phyloP scores from a whole-genome alignment of 2,888 invertebrate genomes.

The Sinotaia quadrata region DNA sequence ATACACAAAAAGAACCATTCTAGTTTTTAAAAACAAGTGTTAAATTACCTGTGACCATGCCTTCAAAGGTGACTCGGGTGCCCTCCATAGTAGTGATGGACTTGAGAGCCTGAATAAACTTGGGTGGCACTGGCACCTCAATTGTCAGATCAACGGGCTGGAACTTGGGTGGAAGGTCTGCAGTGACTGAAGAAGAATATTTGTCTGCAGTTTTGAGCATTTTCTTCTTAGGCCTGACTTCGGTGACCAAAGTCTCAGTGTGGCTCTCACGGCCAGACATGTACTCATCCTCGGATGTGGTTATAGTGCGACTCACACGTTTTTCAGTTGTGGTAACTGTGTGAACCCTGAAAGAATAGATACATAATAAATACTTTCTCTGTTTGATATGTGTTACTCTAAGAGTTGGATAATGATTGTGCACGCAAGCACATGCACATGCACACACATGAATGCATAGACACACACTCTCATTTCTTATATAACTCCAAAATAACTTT shows the following conservation, averaged over 20 bases:
- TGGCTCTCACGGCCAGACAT: conserved; percentile 46
- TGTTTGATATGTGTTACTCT: too few species aligned
- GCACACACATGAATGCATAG: too few species aligned
- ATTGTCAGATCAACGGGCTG: conserved; percentile 70
- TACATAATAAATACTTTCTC: too few species aligned
- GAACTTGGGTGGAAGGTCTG: conserved; percentile 60
- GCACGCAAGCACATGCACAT: too few species aligned
- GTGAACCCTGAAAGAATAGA: conserved; percentile 49
- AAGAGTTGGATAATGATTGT: too few species aligned
- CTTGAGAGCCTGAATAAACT: conserved; percentile 80
- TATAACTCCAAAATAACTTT: too few species aligned
- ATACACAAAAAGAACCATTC: too few species aligned
- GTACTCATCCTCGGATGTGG: conserved; percentile 48
- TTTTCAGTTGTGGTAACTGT: conserved; percentile 60
- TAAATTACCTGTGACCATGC: conserved; percentile 81
- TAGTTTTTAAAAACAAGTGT: neutral
- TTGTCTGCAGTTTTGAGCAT: conserved; percentile 47
- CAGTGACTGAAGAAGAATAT: conserved; percentile 58
- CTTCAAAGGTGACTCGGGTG: conserved; percentile 91
- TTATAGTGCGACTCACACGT: conserved; percentile 53
- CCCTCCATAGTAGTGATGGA: conserved; percentile 92
- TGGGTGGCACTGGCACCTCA: conserved; percentile 69
- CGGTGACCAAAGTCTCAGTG: conserved; percentile 55
- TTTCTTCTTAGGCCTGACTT: conserved; percentile 48
- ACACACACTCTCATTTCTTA: too few species aligned